Base-by-base conservation (phyloP, 1,140 invertebrate species). In the Samia ricini region DNA sequence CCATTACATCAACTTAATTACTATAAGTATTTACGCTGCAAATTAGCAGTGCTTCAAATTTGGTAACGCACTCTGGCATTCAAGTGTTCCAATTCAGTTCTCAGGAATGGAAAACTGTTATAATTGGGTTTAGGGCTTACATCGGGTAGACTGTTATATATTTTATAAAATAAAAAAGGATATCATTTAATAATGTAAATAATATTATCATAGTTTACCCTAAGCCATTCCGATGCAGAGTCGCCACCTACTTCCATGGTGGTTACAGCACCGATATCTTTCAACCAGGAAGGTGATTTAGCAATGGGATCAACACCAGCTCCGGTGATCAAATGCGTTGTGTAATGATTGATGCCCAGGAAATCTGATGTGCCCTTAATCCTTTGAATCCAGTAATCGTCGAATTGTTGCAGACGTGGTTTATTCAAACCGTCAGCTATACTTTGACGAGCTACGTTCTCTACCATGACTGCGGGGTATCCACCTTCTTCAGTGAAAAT, bases 401-500 rank as follows among this genome's bases (percentile, higher is more conserved):
- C 86, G 58, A 93, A 91, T 57, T 86, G 85, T 29, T 91, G 88
- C 7, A 93, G 70, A 20, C 92, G 86, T 3, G 91, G 78, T 21
- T 76, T 81, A 5, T 64, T 33, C 4, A 91, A 76, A 57, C 91
- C 90, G 71, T 93, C 92, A 0, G 69, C 71, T 52, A 64, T 63
- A 69, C 92, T 93, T 61, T 90, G 88, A 12, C 77, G 76, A 2
- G 79, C 90, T 1, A 93, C 83, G 21, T 89, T 90, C 60, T 91
- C 85, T 10, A 91, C 72, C 92, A 94, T 93, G 0, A 91, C 72
- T 26, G 76, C 66, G 1, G 94, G 93, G 79, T 94, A 95, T 56
- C 93, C 92, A 18, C 94, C 94, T 36, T 90, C 70, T 52, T 79
- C 71, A 0, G 92, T 91, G 72, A 92, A 94, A 52, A 94, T 92